phyloP scores from a whole-genome alignment of 37 sponge, comb jelly and placozoan genomes.

The Haliclona indistincta region DNA sequence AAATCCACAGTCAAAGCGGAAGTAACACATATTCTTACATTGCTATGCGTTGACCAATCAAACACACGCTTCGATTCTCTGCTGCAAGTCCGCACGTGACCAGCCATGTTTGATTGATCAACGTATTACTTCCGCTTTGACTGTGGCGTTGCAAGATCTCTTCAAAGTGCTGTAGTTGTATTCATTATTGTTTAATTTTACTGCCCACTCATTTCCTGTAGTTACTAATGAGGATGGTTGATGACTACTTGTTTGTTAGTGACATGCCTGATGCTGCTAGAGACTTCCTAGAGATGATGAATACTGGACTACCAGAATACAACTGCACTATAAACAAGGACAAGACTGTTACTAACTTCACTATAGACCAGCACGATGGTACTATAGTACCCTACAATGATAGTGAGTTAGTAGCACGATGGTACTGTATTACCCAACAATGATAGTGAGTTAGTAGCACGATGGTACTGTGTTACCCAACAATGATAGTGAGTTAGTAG shows the following conservation, averaged over 20 bases:
- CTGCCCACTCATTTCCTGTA: conserved; percentile 5
- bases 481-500: too few relatives aligned
- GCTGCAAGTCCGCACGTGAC: too few relatives aligned
- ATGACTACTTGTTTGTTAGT: conserved; percentile 67
- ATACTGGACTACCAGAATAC: conserved; percentile 51
- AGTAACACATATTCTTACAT: too few relatives aligned
- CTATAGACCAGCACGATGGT: conserved; percentile 9
- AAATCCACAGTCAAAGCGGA: not conserved
- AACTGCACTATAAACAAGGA: conserved; percentile 51
- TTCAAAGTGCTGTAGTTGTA: too few relatives aligned
- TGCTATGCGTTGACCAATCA: too few relatives aligned
- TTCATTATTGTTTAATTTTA: not conserved
- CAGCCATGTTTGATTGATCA: too few relatives aligned
- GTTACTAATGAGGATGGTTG: conserved; percentile 59
- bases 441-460: not conserved
- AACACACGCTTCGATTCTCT: too few relatives aligned
- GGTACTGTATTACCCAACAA: not conserved
- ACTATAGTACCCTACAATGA: not conserved
- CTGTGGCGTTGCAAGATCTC: too few relatives aligned
- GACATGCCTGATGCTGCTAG: conserved; percentile 21
- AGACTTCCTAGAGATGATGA: conserved; percentile 28
- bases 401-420: not conserved
- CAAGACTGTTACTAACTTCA: conserved; percentile 63
- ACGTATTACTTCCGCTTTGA: too few relatives aligned
- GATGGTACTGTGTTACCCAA: not conserved